These are phyloP conservation scores for Diaperis boleti DNA, from an alignment of 2,888 invertebrate species.

Conservation along the genomic window DNA sequence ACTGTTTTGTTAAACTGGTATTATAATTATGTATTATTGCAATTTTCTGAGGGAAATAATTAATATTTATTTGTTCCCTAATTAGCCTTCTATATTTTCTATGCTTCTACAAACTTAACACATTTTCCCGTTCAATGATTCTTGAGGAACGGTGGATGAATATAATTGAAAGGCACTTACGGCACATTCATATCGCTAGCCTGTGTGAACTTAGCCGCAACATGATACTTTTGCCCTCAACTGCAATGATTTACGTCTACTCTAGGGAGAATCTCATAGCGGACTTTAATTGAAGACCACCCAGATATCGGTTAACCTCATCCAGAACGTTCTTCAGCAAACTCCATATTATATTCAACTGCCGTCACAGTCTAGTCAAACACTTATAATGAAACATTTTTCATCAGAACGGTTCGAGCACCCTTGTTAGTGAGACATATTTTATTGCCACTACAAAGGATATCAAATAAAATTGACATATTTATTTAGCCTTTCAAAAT, in stretches of 20 bases:
- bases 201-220: constrained; percentile 51
- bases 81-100: too few relatives aligned
- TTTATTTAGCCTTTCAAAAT: constrained; percentile 18
- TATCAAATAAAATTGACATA: constrained; percentile 37
- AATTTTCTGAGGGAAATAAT: too few relatives aligned
- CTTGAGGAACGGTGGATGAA: too few relatives aligned
- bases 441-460: constrained; percentile 39
- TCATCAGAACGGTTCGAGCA: constrained; percentile 45
- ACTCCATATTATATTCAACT: too few relatives aligned
- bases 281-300: constrained; percentile 51
- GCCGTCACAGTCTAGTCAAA: constrained; percentile 41
- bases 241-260: constrained; percentile 51
- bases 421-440: constrained; percentile 47
- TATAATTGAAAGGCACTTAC: constrained; percentile 18
- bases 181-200: constrained; percentile 22
- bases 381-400: constrained; percentile 45
- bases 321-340: constrained; percentile 37
- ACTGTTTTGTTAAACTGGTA: too few relatives aligned
- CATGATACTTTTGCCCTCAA: constrained; percentile 49
- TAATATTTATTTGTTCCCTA: too few relatives aligned
- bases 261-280: constrained; percentile 46
- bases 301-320: constrained; percentile 49
- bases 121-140: too few relatives aligned
- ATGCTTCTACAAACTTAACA: too few relatives aligned
- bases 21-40: too few relatives aligned